Evolutionary conservation across 2,888 invertebrate species (phyloP).

Genomic region (Leucozona laternaria): DNA sequence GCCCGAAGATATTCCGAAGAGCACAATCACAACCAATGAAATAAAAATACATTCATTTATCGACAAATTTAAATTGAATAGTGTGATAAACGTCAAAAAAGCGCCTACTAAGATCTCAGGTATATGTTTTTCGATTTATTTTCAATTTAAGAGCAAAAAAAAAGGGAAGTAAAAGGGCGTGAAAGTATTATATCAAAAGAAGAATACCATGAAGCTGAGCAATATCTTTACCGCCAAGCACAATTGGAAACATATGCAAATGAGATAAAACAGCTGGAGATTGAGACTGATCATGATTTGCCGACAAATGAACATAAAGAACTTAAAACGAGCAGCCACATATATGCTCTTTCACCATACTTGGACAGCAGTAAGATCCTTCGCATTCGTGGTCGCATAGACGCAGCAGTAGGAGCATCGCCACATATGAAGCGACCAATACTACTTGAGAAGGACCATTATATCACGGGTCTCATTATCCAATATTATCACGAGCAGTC

Average conservation of each 20-base stretch:
- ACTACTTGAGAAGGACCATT: neutral
- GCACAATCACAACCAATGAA: neutral
- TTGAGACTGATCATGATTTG: neutral
- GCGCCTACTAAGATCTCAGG: constrained; percentile 1
- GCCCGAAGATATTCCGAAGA: neutral
- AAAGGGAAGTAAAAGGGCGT: neutral
- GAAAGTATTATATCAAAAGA: neutral
- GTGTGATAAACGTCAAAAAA: neutral
- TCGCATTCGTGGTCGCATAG: neutral
- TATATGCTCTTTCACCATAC: neutral
- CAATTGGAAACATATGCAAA: neutral
- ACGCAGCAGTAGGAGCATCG: neutral
- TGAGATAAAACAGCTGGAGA: no score
- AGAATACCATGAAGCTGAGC: neutral
- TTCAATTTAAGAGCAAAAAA: neutral
- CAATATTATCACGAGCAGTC: neutral
- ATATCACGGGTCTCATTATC: neutral
- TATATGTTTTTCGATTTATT: no score
- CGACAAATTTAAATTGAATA: neutral
- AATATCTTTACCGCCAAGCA: neutral
- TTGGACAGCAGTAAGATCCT: neutral
- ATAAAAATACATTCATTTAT: neutral
- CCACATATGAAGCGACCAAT: neutral
- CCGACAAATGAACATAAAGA: neutral
- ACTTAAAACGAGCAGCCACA: neutral